Evolutionary conservation across 2,797 vertebrate genomes (phyloP).

Genomic region (Coccyzus lansbergi): DNA sequence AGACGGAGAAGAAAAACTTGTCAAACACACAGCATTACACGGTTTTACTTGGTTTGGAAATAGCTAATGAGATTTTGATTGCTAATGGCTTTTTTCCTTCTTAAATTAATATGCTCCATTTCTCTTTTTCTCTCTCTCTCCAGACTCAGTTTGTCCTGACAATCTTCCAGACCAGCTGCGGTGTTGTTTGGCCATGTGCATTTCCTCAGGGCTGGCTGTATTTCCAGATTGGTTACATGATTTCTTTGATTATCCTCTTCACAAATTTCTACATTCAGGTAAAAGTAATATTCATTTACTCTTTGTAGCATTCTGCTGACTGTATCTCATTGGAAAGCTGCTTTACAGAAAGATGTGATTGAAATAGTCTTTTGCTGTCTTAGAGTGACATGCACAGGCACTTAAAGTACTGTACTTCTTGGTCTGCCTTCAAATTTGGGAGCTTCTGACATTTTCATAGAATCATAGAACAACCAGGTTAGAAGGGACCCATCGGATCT

Average conservation of each 20-base stretch:
- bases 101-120: not conserved
- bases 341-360: not conserved
- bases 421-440: not conserved
- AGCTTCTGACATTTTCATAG: no score
- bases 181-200: constrained; percentile 89
- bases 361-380: not conserved
- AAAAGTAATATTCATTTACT: not conserved
- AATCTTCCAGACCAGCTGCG: constrained; percentile 89
- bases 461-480: no score
- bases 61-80: not conserved
- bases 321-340: not conserved
- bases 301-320: not conserved
- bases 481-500: no score
- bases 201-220: constrained; percentile 93
- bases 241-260: constrained; percentile 91
- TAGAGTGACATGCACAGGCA: not conserved
- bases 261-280: constrained; percentile 96
- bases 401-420: not conserved
- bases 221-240: constrained; percentile 93
- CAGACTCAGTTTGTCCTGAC: constrained; percentile 95
- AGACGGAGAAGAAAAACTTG: not conserved
- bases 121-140: not conserved
- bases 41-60: not conserved
- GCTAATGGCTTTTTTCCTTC: not conserved
- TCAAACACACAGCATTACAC: not conserved